A percentile compares a stretch with the other conserved stretches of the same genome.
These are phyloP conservation scores for Acleris laterana DNA, from an alignment of 2,888 invertebrate species.

Conservation along the genomic window DNA sequence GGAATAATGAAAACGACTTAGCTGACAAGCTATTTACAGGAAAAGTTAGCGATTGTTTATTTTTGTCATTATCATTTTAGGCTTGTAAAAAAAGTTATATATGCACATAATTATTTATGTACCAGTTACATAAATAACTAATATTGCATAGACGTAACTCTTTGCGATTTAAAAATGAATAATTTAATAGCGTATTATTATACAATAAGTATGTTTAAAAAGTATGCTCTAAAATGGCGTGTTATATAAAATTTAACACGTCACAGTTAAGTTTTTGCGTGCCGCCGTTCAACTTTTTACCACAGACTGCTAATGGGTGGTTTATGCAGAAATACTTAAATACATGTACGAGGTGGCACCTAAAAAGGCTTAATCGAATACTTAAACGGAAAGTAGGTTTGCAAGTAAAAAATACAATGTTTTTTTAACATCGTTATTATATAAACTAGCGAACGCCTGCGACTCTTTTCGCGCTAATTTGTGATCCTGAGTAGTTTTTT, in stretches of 20 bases:
- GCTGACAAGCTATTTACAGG: too few species aligned
- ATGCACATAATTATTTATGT: too few species aligned
- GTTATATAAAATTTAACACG: constrained; percentile 6
- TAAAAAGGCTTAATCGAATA: constrained; percentile 27
- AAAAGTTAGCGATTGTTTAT: too few species aligned
- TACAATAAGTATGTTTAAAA: neutral
- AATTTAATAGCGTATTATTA: too few species aligned
- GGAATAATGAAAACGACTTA: too few species aligned
- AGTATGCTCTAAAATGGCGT: constrained; percentile 2
- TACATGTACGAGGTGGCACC: constrained; percentile 13
- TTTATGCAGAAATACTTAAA: constrained; percentile 30
- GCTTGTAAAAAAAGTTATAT: too few species aligned
- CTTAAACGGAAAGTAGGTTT: constrained; percentile 7
- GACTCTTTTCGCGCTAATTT: neutral
- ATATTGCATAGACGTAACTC: too few species aligned
- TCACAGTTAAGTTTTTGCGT: constrained; percentile 21
- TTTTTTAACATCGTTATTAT: neutral
- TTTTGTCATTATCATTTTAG: too few species aligned
- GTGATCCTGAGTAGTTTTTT: too few species aligned
- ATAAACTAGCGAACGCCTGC: neutral
- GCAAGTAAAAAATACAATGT: neutral
- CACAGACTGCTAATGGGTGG: constrained; percentile 18
- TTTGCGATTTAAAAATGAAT: too few species aligned
- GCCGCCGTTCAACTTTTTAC: constrained; percentile 3
- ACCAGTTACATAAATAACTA: too few species aligned